Evolutionary conservation across 2,888 invertebrate species (phyloP).

Genomic region (Ormyrus pomaceus): DNA sequence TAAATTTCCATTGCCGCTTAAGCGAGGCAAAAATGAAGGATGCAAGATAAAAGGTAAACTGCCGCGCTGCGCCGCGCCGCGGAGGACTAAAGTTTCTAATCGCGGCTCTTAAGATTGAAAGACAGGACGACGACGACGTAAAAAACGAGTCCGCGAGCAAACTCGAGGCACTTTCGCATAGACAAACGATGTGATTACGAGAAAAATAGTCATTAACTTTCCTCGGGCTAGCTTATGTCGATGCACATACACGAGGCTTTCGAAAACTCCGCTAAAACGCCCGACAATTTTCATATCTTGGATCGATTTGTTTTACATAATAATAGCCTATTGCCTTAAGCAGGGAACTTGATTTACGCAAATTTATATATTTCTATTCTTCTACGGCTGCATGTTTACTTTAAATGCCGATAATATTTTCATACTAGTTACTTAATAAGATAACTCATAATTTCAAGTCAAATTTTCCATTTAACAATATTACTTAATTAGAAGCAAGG

Average conservation of each 20-base stretch:
- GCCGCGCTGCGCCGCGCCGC: neutral
- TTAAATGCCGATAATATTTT: neutral
- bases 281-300: conserved; percentile 3
- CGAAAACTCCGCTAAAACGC: conserved; percentile 9
- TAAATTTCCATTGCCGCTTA: conserved; percentile 8
- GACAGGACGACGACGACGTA: neutral
- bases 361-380: neutral
- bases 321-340: too few species aligned
- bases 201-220: conserved; percentile 35
- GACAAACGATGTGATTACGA: conserved; percentile 31
- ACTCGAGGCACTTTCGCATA: conserved; percentile 26
- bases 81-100: conserved; percentile 47
- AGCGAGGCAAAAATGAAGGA: neutral
- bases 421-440: conserved; percentile 21
- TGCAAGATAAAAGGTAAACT: conserved; percentile 1
- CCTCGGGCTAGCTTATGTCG: neutral
- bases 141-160: conserved; percentile 7
- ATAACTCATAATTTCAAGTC: neutral
- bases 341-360: too few species aligned
- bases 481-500: too few species aligned
- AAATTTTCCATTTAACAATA: too few species aligned
- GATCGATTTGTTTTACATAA: too few species aligned
- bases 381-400: neutral
- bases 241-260: neutral
- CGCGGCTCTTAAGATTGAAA: conserved; percentile 22